Base-by-base conservation (phyloP, 2,113 vertebrate genomes). In the Furnarius figulus region DNA sequence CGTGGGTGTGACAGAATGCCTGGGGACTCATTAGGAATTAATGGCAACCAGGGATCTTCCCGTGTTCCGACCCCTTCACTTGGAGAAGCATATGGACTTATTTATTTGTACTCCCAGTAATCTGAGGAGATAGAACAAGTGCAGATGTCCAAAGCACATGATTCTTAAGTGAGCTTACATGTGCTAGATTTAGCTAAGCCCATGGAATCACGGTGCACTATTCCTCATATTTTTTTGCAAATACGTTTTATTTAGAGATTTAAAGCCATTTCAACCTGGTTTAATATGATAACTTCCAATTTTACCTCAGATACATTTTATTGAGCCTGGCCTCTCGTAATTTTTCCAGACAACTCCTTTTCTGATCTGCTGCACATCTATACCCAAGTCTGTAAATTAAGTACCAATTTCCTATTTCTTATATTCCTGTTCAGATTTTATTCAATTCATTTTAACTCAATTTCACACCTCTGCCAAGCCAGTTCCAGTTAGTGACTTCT, bases 361-460 rank as follows among this genome's bases (percentile, higher is more conserved):
- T 90, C 79, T 94, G 50, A 92, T 71, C 85, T 61, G 44, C 63
- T 95, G 87, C 87, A 80, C 68, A 68, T 40, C 40, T 52, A 7
- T 37, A 50, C 55, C 68, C 12, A 39, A 73, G 84, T 68, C 85
- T 94, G 63, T 77, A 91, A 91, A 87, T 84, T 86, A 86, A 66
- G 68, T 93, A 86, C 84, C 30, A 59, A 76, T 84, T 93, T 80
- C 30, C 40, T 85, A 58, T 83, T 88, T 58, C 83, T 90, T 73
- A 44, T 14, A 66, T 58, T 88, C 67, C 8, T 23, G 49, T 70
- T 80, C 46, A 28, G 35, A 70, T 90, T 95, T 80, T 58, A 88
- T 86, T 90, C 67, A 30, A 86, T 90, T 95, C 85, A 68, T 92
- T 87, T 93, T 83, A 96, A 85, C 67, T 92, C 71, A 80, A 33